A percentile compares a stretch with the other conserved stretches of the same genome.
phyloP scores from a whole-genome alignment of 1,140 invertebrate species.

The Aphelenchoides besseyi region DNA sequence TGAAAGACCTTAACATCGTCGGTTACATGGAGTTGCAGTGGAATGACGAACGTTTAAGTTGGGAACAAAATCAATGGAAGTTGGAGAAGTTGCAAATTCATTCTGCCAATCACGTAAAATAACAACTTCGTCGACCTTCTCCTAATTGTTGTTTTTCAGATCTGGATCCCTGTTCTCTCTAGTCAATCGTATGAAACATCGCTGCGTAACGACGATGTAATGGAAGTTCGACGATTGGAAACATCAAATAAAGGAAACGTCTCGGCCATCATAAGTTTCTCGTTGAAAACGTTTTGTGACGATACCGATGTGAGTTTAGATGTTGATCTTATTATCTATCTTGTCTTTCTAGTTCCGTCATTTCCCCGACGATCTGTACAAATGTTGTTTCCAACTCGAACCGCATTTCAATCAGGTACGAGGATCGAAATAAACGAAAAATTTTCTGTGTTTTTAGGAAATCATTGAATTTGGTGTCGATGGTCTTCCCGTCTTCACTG shows the following conservation, averaged over 20 bases:
- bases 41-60: slow-evolving; percentile 51
- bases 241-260: slow-evolving; percentile 53
- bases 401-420: slow-evolving; percentile 51
- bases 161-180: background rate
- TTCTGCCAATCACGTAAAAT: slow-evolving; percentile 52
- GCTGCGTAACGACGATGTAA: slow-evolving; percentile 56
- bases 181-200: slow-evolving; percentile 36
- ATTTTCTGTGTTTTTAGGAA: slow-evolving; percentile 34
- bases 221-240: slow-evolving; percentile 57
- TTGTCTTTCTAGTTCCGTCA: no score
- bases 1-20: slow-evolving; percentile 58
- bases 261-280: slow-evolving; percentile 53
- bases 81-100: slow-evolving; percentile 54
- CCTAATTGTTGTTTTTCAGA: slow-evolving; percentile 45
- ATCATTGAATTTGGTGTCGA: slow-evolving; percentile 53
- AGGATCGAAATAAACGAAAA: background rate
- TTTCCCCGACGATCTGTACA: slow-evolving; percentile 60
- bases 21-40: slow-evolving; percentile 58
- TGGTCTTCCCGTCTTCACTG: slow-evolving; percentile 58
- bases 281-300: slow-evolving; percentile 58
- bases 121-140: slow-evolving; percentile 55
- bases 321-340: no score
- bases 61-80: slow-evolving; percentile 56
- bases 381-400: slow-evolving; percentile 60
- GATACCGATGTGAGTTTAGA: no score